These are phyloP conservation scores for Reticulitermes lucifugus DNA, from an alignment of 2,888 invertebrate species.

Conservation along the genomic window DNA sequence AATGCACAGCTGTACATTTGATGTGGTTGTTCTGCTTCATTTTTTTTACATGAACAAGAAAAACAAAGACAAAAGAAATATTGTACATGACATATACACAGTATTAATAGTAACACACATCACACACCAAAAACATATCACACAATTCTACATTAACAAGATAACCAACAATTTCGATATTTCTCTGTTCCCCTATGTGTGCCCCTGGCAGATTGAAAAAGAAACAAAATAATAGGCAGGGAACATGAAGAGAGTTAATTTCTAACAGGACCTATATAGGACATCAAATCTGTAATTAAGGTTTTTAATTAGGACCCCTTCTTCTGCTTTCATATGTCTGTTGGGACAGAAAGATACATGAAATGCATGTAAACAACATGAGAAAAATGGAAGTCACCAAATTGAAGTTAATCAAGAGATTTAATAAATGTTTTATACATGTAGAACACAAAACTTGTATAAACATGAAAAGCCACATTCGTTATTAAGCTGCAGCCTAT, in stretches of 20 bases:
- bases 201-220: constrained; percentile 23
- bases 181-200: constrained; percentile 1
- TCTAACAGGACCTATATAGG: neutral
- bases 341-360: constrained; percentile 4
- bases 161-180: constrained; percentile 31
- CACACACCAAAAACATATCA: constrained; percentile 50
- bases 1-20: constrained; percentile 17
- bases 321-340: neutral
- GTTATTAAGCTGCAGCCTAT: no score
- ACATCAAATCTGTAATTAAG: neutral
- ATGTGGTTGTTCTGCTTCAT: neutral
- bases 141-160: constrained; percentile 42
- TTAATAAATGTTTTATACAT: no score
- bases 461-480: no score
- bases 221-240: neutral
- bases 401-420: no score
- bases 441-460: no score
- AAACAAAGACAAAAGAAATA: constrained; percentile 44
- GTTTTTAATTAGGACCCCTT: neutral
- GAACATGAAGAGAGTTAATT: neutral
- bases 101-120: constrained; percentile 47
- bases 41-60: constrained; percentile 5
- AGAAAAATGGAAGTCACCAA: no score
- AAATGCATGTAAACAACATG: no score
- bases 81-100: constrained; percentile 47